Conservation (phyloP, 2,113 vertebrate genomes). For the Corynorhinus townsendii region DNA sequence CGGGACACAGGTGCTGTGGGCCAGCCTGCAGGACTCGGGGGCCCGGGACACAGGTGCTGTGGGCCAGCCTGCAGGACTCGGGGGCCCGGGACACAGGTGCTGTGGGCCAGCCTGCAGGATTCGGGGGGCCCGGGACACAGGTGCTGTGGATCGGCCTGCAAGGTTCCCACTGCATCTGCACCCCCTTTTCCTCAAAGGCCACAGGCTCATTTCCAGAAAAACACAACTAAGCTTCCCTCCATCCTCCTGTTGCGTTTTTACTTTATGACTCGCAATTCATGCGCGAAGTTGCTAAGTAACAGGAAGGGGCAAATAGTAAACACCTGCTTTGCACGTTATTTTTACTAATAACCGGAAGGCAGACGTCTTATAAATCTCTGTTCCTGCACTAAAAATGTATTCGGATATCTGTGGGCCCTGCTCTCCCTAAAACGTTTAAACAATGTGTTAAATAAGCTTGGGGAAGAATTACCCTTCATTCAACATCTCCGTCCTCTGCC, state of each 20-base stretch:
- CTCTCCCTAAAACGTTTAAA: neutral
- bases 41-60: no score
- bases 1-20: neutral
- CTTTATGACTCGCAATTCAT: neutral
- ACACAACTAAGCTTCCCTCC: neutral
- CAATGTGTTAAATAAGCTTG: conserved; percentile 56
- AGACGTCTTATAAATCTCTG: neutral
- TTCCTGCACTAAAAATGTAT: neutral
- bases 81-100: neutral
- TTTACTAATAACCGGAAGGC: neutral
- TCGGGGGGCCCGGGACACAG: no score
- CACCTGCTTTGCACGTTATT: neutral
- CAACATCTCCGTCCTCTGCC: conserved; percentile 31
- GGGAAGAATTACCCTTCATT: conserved; percentile 63
- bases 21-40: no score
- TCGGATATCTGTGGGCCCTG: neutral
- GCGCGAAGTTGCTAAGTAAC: neutral
- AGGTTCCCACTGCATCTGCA: neutral
- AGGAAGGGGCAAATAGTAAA: neutral
- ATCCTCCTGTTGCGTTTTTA: neutral
- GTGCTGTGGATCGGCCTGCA: no score
- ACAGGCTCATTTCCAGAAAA: neutral
- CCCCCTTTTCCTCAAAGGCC: neutral
- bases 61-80: no score
- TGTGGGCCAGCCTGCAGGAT: no score